Conservation (phyloP, 2,888 invertebrate genomes). For the Pollenia angustigena region DNA sequence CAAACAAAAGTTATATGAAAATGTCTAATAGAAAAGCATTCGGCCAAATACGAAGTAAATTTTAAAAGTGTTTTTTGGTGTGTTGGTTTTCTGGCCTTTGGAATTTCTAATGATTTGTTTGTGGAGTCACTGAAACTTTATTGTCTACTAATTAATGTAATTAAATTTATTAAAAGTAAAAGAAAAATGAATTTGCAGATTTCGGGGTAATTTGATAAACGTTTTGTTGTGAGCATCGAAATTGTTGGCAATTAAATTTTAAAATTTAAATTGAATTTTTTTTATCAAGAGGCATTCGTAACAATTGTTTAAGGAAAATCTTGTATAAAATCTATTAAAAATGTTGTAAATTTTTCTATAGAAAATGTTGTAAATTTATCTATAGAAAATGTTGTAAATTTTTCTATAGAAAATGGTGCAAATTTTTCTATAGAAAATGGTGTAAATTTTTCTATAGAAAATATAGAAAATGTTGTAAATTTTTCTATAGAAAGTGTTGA, state of each 20-base stretch:
- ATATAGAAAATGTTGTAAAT: too few species aligned
- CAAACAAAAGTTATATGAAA: slow-evolving; percentile 8
- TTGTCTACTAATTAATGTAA: slow-evolving; percentile 25
- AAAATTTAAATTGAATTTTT: neutral
- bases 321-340: too few species aligned
- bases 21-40: slow-evolving; percentile 20
- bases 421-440: too few species aligned
- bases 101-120: slow-evolving; percentile 38
- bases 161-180: neutral
- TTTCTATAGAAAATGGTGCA: too few species aligned
- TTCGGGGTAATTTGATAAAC: neutral
- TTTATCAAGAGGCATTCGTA: too few species aligned
- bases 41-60: slow-evolving; percentile 18
- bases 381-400: too few species aligned
- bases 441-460: too few species aligned
- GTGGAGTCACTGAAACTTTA: slow-evolving; percentile 16
- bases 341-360: too few species aligned
- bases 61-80: neutral
- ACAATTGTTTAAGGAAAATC: too few species aligned
- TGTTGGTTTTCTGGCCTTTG: neutral
- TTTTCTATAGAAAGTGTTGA: too few species aligned
- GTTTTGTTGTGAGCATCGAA: slow-evolving; percentile 1
- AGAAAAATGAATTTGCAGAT: neutral
- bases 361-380: too few species aligned
- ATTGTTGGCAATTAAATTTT: neutral